Percentiles rank a stretch among this genome's conserved stretches.
These are phyloP conservation scores for Aptenodytes forsteri DNA, from an alignment of 2,113 vertebrate species.

Conservation along the genomic window DNA sequence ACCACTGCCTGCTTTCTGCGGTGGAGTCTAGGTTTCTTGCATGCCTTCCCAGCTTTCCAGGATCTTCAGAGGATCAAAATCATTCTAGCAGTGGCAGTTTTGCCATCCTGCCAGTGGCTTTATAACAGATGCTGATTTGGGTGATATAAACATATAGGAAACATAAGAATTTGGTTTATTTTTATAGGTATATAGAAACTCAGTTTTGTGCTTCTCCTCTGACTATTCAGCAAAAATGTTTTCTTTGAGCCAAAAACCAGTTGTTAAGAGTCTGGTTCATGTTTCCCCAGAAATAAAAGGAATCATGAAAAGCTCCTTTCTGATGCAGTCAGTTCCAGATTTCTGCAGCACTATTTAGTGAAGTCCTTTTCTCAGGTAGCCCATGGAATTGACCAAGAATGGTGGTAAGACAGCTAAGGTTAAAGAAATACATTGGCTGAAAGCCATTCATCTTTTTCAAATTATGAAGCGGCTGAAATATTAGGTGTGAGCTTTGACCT, in stretches of 20 bases:
- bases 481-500: background rate
- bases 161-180: background rate
- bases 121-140: background rate
- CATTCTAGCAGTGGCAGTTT: background rate
- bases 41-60: background rate
- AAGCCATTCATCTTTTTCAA: background rate
- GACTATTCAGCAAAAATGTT: background rate
- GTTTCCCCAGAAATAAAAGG: background rate
- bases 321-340: background rate
- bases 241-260: background rate
- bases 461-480: background rate
- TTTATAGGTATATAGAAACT: background rate
- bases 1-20: background rate
- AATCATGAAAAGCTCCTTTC: background rate
- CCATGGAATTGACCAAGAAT: background rate
- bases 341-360: background rate
- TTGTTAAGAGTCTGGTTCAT: background rate
- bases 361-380: background rate
- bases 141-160: background rate
- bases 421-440: background rate
- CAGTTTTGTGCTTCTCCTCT: background rate
- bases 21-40: background rate
- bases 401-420: background rate
- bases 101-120: background rate
- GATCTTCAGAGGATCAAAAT: background rate